Evolutionary conservation across 2,797 vertebrate species (phyloP), one percentile per base, ranked within the genome.

Genomic region (Pachyuromys duprasi): DNA sequence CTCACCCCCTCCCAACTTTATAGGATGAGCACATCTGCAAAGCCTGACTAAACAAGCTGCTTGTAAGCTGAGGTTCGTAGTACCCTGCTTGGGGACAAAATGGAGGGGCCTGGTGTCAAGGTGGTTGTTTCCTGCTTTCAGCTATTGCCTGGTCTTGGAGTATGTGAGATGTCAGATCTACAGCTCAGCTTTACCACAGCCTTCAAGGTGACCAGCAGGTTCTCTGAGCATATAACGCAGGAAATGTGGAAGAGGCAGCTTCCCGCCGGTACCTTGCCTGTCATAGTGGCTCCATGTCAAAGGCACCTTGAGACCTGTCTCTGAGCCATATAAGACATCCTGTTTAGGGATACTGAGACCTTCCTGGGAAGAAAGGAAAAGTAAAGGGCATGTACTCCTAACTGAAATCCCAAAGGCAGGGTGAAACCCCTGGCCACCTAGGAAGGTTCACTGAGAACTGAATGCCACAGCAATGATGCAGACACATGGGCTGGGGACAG

Each of bases 191-290:
- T 13, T 2, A 22, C 2, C 6, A 26, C 78, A 95, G 95, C 92
- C 94, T 97, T 96, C 96, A 96, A 95, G 67, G 96, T 96, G 93
- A 97, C 96, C 4, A 55, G 13, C 0, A 12, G 31, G 67, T 20
- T 18, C 72, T 67, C 18, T 17, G 67, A 57, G n/a, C 26, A 28
- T 4, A 8, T 15, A 17, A 3, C 14, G 12, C 2, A 15, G 62
- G 20, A 5, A 26, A 39, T 17, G 3, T 4, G 1, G 9, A 63
- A 39, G 22, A 12, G 36, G 22, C 8, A 75, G 8, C 7, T 22
- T 15, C 31, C 8, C 20, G 42, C 65, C 53, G 63, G n/a, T 26
- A 36, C 31, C 45, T 12, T 53, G 63, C 13, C 9, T 86, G 42
- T 22, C 63, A n/a, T 9, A 17, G 36, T n/a, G 11, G 22, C 22